These are phyloP conservation scores for Odocoileus virginianus DNA, from an alignment of 2,113 vertebrate genomes.

Conservation along the genomic window DNA sequence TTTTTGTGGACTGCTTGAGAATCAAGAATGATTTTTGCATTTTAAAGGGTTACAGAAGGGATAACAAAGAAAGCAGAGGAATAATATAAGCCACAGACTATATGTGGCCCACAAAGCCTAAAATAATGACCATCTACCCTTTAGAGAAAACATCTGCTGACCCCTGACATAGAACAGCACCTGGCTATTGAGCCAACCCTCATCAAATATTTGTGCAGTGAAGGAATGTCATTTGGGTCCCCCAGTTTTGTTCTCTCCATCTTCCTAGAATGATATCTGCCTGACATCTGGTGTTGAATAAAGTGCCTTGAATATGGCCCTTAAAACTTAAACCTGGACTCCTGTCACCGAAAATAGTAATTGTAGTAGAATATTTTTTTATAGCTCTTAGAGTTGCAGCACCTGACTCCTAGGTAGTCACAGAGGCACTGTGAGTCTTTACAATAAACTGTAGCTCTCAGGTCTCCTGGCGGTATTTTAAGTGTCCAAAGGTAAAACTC, in stretches of 20 bases:
- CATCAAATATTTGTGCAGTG: not conserved
- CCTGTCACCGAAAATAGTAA: not conserved
- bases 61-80: not conserved
- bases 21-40: not conserved
- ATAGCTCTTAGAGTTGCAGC: not conserved
- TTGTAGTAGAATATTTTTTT: not conserved
- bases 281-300: not conserved
- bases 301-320: not conserved
- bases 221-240: not conserved
- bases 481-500: not conserved
- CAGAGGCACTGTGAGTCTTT: not conserved
- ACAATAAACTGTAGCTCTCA: not conserved
- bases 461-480: not conserved
- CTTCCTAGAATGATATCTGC: not conserved
- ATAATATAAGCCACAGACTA: not conserved
- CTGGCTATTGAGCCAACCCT: not conserved
- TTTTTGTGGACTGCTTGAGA: not conserved
- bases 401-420: not conserved
- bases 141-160: not conserved
- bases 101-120: not conserved
- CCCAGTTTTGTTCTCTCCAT: not conserved
- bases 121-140: not conserved
- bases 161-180: not conserved
- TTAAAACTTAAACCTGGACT: not conserved
- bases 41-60: not conserved